Evolutionary conservation across 1,140 invertebrate species (phyloP), one percentile per base, ranked within the genome.

Genomic region (Anadara kagoshimensis): DNA sequence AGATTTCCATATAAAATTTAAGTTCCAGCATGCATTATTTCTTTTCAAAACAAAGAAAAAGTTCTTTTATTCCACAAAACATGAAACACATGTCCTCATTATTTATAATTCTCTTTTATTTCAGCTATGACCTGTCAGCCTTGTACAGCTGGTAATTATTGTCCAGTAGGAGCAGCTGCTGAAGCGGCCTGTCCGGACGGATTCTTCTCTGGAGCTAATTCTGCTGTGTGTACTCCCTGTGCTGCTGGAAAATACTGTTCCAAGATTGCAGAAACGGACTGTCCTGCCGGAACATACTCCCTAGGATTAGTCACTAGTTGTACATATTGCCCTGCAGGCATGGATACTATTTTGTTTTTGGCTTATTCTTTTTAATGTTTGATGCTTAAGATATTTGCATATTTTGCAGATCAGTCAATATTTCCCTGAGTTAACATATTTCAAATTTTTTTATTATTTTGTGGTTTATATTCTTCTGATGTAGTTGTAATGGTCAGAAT

Each of bases 271-370:
- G 75, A 69, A 24, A 75, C 76, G 7, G 74, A 41, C 36, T 88
- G 86, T 77, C 49, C 71, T 7, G 62, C 56, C 47, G 86, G 86
- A 0, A 82, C 80, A 11, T 85, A 87, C 63, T 85, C 85, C 10
- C 68, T 84, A 16, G 80, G 79, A 18, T 63, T 65, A 45, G 74
- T 73, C 3, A 78, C 79, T 0, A 70, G 66, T 12, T 87, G 85
- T 69, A 85, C 83, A 5, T 47, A 70, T 8, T 86, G 83, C 70
- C 79, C 77, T n/a, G 73, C 78, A 63, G 83, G 85, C 86, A 62
- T 56, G 76, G 65, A 47, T 12, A n/a, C 26, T 44, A 24, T 57
- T 29, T 26, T 41, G n/a, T n/a, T n/a, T n/a, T n/a, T n/a, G n/a
- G n/a, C 18, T n/a, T n/a, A n/a, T 3, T 36, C 29, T 36, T 36